Evolutionary conservation across 1,140 invertebrate species (phyloP).

Genomic region (Papilio machaon): DNA sequence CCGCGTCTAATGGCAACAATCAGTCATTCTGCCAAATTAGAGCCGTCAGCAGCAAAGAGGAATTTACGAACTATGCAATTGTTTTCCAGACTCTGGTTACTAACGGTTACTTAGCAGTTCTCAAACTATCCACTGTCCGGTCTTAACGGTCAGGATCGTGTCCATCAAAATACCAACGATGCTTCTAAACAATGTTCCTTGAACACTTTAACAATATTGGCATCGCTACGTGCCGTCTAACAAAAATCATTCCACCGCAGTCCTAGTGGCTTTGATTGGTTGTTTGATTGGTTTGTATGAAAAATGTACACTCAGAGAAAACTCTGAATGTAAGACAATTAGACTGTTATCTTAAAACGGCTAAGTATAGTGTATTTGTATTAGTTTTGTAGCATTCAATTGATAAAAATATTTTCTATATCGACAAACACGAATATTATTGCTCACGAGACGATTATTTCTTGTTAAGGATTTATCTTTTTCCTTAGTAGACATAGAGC

Average conservation of each 20-base stretch:
- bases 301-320: not conserved
- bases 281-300: not conserved
- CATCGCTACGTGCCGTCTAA: slow-evolving; percentile 36
- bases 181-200: slow-evolving; percentile 60
- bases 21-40: slow-evolving; percentile 67
- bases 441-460: not conserved
- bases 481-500: too few relatives aligned
- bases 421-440: not conserved
- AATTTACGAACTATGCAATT: slow-evolving; percentile 73
- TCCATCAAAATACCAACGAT: slow-evolving; percentile 69
- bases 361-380: too few relatives aligned
- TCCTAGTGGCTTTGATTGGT: too few relatives aligned
- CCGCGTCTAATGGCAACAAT: slow-evolving; percentile 56
- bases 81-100: slow-evolving; percentile 67
- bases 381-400: not conserved
- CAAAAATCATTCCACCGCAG: not conserved
- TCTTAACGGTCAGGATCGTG: slow-evolving; percentile 69
- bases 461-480: too few relatives aligned
- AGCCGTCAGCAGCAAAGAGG: slow-evolving; percentile 63
- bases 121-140: slow-evolving; percentile 56
- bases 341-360: not conserved
- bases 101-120: slow-evolving; percentile 72
- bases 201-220: slow-evolving; percentile 46
- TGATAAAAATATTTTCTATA: not conserved
- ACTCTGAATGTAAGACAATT: not conserved